Base-by-base conservation (phyloP, 2,888 invertebrate genomes). In the Stenichneumon culpator region DNA sequence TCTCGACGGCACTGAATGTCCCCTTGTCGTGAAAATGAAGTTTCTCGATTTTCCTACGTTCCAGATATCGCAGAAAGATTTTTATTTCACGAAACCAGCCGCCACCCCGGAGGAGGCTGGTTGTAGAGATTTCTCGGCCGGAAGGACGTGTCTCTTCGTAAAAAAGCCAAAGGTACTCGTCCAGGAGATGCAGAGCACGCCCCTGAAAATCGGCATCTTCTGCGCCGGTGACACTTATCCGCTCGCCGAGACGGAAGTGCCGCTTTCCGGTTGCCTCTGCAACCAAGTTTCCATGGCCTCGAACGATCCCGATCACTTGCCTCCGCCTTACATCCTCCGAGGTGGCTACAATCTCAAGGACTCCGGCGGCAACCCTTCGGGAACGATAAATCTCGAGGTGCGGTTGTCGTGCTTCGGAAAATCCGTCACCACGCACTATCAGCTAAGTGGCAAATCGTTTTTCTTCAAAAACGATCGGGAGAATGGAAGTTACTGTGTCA, bases 41-140 rank as follows among this genome's bases (percentile, higher is more conserved):
- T 92, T 93, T 87, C 90, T 93, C 84, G 91, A 93, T 83, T 92
- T 93, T 78, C 93, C 93, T 6, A 88, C 91, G 70, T 92, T 93
- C 87, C 90, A 90, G 86, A 90, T 93, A 89, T 89, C 89, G 47
- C 90, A 89, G 47, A 70, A 87, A 9, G 92, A 93, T 57, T 92
- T 92, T 85, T 89, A 90, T 74, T 89, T 88, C 60, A 32, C 87
- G 28, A 89, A 87, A 75, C 16, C 44, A 16, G 86, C 83, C 4
- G 47, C 87, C 3, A 69, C 87, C 7, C 70, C 72, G 5, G 69
- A 70, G 19, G 39, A 25, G 60, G 77, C 79, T 28, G 89, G 88
- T 25, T 81, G 86, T 11, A 75, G 91, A n/a, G 86, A 89, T 50
- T 93, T 92, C 80, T 89, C 88, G 82, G 85, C 87, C 16, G 94